phyloP scores from a whole-genome alignment of 2,888 invertebrate species.

The Digitonthophagus gazella region DNA sequence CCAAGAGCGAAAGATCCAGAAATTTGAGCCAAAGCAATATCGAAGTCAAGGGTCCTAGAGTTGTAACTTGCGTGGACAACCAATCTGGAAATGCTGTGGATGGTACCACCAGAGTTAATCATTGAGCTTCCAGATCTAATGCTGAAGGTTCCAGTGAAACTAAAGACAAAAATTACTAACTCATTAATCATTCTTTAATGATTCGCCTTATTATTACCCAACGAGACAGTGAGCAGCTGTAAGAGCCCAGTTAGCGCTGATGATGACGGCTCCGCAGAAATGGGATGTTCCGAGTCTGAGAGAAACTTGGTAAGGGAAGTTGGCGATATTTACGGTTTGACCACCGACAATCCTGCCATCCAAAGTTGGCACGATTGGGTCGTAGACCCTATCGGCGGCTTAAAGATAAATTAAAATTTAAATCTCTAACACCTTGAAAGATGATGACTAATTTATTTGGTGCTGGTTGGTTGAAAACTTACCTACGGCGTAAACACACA shows the following conservation, averaged over 20 bases:
- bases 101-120: constrained; percentile 31
- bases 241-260: constrained; percentile 32
- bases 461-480: not conserved
- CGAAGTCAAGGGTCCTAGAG: constrained; percentile 38
- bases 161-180: not conserved
- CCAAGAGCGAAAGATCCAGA: constrained; percentile 25
- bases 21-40: constrained; percentile 35
- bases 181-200: not conserved
- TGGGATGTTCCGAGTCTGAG: constrained; percentile 29
- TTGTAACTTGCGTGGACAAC: constrained; percentile 39
- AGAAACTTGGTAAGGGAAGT: constrained; percentile 43
- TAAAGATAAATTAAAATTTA: not conserved
- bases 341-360: constrained; percentile 43
- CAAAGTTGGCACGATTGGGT: constrained; percentile 23
- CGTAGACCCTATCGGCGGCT: not conserved
- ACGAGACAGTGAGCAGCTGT: constrained; percentile 36
- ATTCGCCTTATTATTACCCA: constrained; percentile 19
- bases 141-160: constrained; percentile 21
- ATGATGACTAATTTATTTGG: too few relatives aligned
- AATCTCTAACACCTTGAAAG: not conserved
- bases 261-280: constrained; percentile 36
- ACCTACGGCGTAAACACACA: not conserved
- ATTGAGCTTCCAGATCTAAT: constrained; percentile 39
- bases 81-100: constrained; percentile 29
- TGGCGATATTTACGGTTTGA: constrained; percentile 34